Conservation (phyloP, 2,113 vertebrate genomes). For the Thalassarche chlororhynchos region DNA sequence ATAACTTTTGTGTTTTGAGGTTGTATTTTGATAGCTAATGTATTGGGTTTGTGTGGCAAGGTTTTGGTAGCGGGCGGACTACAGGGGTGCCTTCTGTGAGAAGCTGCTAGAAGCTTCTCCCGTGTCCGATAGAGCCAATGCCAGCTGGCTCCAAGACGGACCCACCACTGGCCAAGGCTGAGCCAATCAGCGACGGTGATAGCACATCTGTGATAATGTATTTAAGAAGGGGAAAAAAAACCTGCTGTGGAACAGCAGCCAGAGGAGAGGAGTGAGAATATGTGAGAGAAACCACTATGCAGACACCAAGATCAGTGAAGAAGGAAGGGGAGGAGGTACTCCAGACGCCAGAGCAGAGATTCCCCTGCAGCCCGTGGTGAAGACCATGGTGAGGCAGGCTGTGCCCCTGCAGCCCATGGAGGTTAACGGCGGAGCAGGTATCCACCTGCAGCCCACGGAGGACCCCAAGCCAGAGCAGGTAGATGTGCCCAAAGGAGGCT, state of each 20-base stretch:
- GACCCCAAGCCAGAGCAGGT: not conserved
- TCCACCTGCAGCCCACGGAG: too few species aligned
- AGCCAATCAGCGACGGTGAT: not conserved
- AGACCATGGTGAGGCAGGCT: not conserved
- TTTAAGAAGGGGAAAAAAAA: not conserved
- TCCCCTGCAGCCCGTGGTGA: not conserved
- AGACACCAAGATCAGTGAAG: not conserved
- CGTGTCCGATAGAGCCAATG: not conserved
- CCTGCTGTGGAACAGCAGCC: not conserved
- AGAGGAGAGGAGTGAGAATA: not conserved
- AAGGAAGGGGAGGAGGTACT: not conserved
- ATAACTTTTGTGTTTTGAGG: not conserved
- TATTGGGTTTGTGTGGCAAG: not conserved
- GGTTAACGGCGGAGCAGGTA: too few species aligned
- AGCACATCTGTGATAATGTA: not conserved
- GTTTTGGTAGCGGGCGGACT: not conserved
- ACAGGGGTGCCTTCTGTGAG: not conserved
- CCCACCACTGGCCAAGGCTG: not conserved
- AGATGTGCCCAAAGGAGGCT: not conserved
- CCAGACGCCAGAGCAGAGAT: not conserved
- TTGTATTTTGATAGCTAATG: not conserved
- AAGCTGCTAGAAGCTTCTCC: not conserved
- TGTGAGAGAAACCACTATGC: not conserved
- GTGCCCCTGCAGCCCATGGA: not conserved
- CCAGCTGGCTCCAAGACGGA: not conserved